These are phyloP conservation scores for Petromus typicus DNA, from an alignment of 2,113 vertebrate genomes.

Conservation along the genomic window DNA sequence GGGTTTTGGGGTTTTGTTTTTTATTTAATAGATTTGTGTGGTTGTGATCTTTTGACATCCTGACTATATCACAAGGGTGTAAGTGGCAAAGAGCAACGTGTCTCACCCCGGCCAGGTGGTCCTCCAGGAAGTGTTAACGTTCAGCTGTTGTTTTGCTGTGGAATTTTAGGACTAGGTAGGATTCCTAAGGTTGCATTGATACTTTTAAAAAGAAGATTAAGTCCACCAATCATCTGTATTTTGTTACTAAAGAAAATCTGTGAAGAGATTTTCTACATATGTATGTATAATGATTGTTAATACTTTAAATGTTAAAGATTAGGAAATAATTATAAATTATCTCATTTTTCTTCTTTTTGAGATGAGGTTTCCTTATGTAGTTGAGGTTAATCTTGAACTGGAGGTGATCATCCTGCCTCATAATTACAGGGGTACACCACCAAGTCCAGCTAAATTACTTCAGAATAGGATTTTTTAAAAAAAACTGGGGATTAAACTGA, in stretches of 20 bases:
- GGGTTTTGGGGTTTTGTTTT: neutral
- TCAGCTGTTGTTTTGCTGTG: neutral
- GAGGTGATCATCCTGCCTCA: neutral
- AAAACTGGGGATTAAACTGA: too few relatives aligned
- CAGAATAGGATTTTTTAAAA: neutral
- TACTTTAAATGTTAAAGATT: constrained; percentile 25
- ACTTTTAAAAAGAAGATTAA: neutral
- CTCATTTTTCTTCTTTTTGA: neutral
- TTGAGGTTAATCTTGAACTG: neutral
- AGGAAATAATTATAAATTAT: neutral
- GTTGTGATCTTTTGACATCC: neutral
- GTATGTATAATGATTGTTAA: constrained; percentile 2
- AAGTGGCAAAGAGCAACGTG: neutral
- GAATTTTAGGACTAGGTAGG: neutral
- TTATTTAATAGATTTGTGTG: neutral
- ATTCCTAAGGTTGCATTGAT: neutral
- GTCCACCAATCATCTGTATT: neutral
- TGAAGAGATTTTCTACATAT: constrained; percentile 28
- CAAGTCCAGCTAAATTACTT: constrained; percentile 34
- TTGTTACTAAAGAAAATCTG: constrained; percentile 45
- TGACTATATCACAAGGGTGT: neutral
- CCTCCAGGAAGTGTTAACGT: neutral
- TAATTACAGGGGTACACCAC: neutral
- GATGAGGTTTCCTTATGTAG: neutral
- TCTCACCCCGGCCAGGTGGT: neutral